Conservation (phyloP, 2,113 vertebrate genomes). For the Scatophagus argus region DNA sequence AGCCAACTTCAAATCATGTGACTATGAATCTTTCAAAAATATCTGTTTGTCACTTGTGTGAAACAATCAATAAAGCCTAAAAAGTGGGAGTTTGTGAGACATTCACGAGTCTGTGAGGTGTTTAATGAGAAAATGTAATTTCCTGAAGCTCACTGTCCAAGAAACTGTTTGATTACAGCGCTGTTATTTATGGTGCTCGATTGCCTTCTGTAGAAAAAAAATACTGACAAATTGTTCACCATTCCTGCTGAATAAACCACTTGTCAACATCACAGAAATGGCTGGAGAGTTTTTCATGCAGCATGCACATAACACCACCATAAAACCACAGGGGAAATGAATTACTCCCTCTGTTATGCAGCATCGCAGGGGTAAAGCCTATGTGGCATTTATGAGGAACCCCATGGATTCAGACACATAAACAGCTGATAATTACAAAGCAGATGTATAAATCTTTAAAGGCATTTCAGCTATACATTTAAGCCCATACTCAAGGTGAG, state of each 20-base stretch:
- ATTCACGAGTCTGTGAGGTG: slow-evolving; percentile 36
- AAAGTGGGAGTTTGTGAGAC: slow-evolving; percentile 28
- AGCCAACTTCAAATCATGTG: slow-evolving; percentile 14
- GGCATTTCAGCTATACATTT: slow-evolving; percentile 21
- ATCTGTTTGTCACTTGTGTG: slow-evolving; percentile 44
- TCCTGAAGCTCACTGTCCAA: slow-evolving; percentile 67
- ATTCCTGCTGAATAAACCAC: slow-evolving; percentile 90
- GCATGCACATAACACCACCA: slow-evolving; percentile 7
- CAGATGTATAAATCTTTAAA: slow-evolving; percentile 36
- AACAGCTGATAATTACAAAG: slow-evolving; percentile 49
- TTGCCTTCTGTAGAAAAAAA: slow-evolving; percentile 81
- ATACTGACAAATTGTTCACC: slow-evolving; percentile 86
- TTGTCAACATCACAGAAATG: slow-evolving; percentile 78
- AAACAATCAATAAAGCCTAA: slow-evolving; percentile 45
- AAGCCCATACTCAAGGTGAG: slow-evolving; percentile 44
- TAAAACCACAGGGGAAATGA: slow-evolving; percentile 11
- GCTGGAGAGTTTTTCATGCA: slow-evolving; percentile 52
- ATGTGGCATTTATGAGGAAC: slow-evolving; percentile 33
- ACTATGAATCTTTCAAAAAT: slow-evolving; percentile 29
- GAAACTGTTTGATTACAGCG: slow-evolving; percentile 75
- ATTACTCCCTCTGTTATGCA: slow-evolving; percentile 40
- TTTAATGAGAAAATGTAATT: slow-evolving; percentile 44
- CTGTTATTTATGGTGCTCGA: slow-evolving; percentile 79
- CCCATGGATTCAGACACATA: slow-evolving; percentile 40
- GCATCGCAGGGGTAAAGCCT: slow-evolving; percentile 14